Conservation (phyloP, 2,888 invertebrate genomes). For the Metellina segmentata region DNA sequence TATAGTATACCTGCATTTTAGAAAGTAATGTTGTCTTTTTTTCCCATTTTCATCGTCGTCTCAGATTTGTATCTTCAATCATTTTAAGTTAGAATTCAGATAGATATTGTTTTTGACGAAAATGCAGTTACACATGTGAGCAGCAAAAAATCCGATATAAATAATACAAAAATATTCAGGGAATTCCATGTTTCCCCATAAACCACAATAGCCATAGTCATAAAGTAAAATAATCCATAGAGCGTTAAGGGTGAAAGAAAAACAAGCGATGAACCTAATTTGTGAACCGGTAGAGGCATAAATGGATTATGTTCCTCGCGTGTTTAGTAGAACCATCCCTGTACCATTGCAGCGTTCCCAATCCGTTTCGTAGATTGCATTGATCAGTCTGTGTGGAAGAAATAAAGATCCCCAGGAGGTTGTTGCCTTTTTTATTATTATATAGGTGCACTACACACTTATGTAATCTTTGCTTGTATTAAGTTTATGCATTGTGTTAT, state of each 20-base stretch:
- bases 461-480: not conserved
- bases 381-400: conserved; percentile 37
- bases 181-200: not conserved
- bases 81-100: too few species aligned
- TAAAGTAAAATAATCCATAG: conserved; percentile 21
- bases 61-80: too few species aligned
- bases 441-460: not conserved
- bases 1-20: too few species aligned
- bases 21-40: too few species aligned
- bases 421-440: not conserved
- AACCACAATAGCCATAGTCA: not conserved
- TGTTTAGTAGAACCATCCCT: conserved; percentile 1
- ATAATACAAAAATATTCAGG: too few species aligned
- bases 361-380: conserved; percentile 36
- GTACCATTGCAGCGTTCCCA: not conserved
- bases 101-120: too few species aligned
- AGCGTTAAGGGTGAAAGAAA: not conserved
- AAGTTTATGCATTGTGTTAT: not conserved
- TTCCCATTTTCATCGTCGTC: too few species aligned
- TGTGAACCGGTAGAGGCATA: conserved; percentile 17
- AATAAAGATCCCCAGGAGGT: not conserved
- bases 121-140: too few species aligned
- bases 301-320: conserved; percentile 40
- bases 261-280: conserved; percentile 20
- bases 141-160: too few species aligned